Evolutionary conservation across 2,113 vertebrate genomes (phyloP), one percentile per base, ranked within the genome.

Genomic region (Brachyhypopomus occidentalis): DNA sequence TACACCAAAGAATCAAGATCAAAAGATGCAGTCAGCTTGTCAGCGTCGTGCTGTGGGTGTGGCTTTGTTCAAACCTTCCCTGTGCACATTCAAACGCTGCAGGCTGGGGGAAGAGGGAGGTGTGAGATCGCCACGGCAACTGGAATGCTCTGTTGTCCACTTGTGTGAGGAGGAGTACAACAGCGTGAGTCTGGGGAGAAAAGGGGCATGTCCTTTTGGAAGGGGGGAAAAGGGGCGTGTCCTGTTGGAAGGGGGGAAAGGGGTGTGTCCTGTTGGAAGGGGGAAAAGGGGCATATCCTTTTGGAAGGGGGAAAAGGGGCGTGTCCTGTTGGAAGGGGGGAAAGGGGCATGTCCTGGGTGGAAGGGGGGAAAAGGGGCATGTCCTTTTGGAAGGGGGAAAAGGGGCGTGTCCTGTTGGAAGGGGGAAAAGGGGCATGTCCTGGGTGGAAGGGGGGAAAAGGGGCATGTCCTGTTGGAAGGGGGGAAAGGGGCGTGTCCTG

Each of bases 1-100:
- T 93, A 94, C 94, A 90, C 81, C 88, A 91, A 88, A 88, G 92
- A 89, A 94, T 92, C 93, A 83, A 85, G 69, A 52, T 11, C 9
- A 11, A 80, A 67, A 78, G 59, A 12, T n/a, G 7, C 25, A 27
- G 93, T 92, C 92, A 89, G 89, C 91, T 30, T 30, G 30, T 30
- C 2, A 30, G 2, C 94, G 94, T 80, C 95, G 69, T 62, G 80
- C 36, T 79, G 80, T 84, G 84, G 76, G 48, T 72, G 27, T 41
- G 25, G 70, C 84, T 89, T 90, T 89, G 84, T 88, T 86, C 81
- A 38, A 84, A 84, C 87, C 88, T 82, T 80, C 83, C 55, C 80
- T 87, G 87, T 84, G 80, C 83, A 81, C 80, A 69, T 85, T 84
- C 72, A 84, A 41, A 70, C 16, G 36, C 63, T 34, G 5, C 93